Conservation (phyloP, 2,888 invertebrate species). For the Sphinx pinastri region DNA sequence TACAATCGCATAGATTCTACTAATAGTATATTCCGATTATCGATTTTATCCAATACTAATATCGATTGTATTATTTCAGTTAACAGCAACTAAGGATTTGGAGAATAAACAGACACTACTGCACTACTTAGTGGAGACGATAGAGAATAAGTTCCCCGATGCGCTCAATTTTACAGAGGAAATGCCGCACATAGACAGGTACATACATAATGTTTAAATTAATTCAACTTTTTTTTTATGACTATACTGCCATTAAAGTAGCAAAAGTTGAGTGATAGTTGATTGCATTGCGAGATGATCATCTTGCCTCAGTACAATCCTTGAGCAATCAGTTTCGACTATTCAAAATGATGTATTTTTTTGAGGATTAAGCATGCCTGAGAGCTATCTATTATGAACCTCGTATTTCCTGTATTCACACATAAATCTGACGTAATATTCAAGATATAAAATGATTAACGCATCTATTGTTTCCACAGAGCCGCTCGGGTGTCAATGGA, state of each 20-base stretch:
- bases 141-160: conserved; percentile 95
- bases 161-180: conserved; percentile 93
- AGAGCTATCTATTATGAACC: no score
- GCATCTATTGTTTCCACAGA: conserved; percentile 59
- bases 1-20: no score
- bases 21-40: not conserved
- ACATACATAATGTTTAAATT: conserved; percentile 31
- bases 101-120: conserved; percentile 96
- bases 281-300: no score
- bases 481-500: conserved; percentile 94
- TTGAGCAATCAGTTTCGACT: no score
- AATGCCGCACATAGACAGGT: conserved; percentile 94
- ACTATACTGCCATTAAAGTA: no score
- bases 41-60: not conserved
- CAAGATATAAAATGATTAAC: not conserved
- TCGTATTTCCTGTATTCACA: no score
- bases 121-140: conserved; percentile 94
- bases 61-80: conserved; percentile 64
- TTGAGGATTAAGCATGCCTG: no score
- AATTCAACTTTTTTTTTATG: not conserved
- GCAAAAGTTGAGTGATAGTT: no score
- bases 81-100: conserved; percentile 95
- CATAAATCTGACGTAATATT: no score
- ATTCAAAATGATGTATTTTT: no score
- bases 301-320: no score